Base-by-base conservation (phyloP, 1,140 invertebrate genomes). In the Drosophila elegans region DNA sequence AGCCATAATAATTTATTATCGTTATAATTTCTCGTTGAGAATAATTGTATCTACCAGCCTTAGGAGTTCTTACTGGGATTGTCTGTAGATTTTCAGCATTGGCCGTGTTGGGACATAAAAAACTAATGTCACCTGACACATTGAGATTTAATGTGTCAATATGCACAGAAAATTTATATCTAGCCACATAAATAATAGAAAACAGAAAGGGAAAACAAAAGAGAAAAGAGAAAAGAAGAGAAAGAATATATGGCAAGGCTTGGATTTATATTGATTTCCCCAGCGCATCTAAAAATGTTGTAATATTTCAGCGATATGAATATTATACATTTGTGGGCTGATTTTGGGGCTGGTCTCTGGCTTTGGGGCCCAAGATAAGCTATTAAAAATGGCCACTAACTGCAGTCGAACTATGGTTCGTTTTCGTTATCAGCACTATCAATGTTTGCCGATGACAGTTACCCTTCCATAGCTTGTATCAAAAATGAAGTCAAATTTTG, bases 131-230 rank as follows among this genome's bases (percentile, higher is more conserved):
- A 83, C 89, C 78, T 91, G 89, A 91, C 89, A 91, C 89, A 89
- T 91, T 90, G 81, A 78, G 89, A 91, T 91, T 91, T 91, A 89
- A 91, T 83, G 53, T 91, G 89, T 91, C 89, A 91, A 91, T 91
- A 90, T 73, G 66, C 78, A 89, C 80, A 80, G 51, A 71, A 82
- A 79, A 91, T 91, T 88, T 91, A 91, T 91, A 85, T 80, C 63
- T 41, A 78, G 42, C 36, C 42, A 78, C 51, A 75, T 49, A 75
- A 51, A 68, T 51, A 54, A 69, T 49, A 13, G 52, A 46, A 60
- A 11, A 39, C n/a, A 69, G 55, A 48, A 63, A 55, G 34, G 32
- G 21, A 55, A 27, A 59, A 27, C 9, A 54, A 42, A 44, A 38
- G 45, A n/a, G 49, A 54, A 42, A 44, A 38, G 45, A n/a, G 49